Evolutionary conservation across 2,113 vertebrate genomes (phyloP), one percentile per base, ranked within the genome.

Genomic region (Stigmatopora argus): DNA sequence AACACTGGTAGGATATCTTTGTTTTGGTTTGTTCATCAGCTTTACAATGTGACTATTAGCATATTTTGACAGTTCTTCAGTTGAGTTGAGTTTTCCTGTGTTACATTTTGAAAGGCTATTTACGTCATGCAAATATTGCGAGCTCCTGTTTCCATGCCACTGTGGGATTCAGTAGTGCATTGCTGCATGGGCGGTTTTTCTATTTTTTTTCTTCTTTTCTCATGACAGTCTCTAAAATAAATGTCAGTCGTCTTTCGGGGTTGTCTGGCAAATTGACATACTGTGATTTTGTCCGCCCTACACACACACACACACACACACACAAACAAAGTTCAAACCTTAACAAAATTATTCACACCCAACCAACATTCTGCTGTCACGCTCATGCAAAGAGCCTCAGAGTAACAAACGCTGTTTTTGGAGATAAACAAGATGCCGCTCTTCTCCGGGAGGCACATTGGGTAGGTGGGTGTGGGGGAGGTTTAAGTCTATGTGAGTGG

Each of bases 331-430:
- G 58, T 60, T 61, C 2, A 21, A 61, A 19, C 45, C 41, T 60
- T 19, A 12, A 13, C 5, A 13, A 19, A 23, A 14, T 18, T n/a
- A 47, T 48, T 53, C 8, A 55, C 57, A 59, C 44, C 14, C 70
- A 64, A 15, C 62, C 31, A 26, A 69, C 38, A 62, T 9, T 75
- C 55, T 78, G 68, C 64, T 53, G 21, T 56, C 70, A 38, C 49
- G 62, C 51, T 65, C 19, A 70, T 10, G 59, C 41, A 21, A 62
- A 3, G 18, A 7, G 48, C 65, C 77, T 75, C 80, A 59, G 66
- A 78, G 82, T 81, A 45, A 79, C 47, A 67, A 75, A 81, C 47
- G 70, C 83, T 85, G 83, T 67, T 78, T 72, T 74, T 67, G 66
- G 70, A 81, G 83, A 88, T 85, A 83, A 86, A 83, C 48, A 13